phyloP scores from a whole-genome alignment of 1,140 invertebrate species.

The Saccostrea glomerata region DNA sequence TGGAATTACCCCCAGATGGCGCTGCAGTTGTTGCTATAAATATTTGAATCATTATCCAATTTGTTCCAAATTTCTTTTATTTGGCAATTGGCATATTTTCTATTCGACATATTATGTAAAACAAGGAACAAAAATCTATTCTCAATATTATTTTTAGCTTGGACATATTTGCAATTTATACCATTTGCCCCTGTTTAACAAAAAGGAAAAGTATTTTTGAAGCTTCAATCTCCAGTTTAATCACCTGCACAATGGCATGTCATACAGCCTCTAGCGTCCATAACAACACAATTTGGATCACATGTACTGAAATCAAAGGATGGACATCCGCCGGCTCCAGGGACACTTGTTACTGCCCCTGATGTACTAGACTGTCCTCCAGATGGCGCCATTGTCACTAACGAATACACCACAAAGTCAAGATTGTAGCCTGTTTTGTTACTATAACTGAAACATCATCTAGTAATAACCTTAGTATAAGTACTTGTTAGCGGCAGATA shows the following conservation, averaged over 20 bases:
- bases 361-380: background rate
- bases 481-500: no score
- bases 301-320: conserved; percentile 35
- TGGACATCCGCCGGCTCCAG: background rate
- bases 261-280: conserved; percentile 24
- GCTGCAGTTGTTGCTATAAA: conserved; percentile 20
- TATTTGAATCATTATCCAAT: no score
- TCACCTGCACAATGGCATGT: conserved; percentile 25
- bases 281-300: conserved; percentile 24
- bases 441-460: no score
- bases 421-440: background rate
- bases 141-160: no score
- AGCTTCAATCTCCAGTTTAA: background rate
- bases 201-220: no score
- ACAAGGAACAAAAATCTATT: no score
- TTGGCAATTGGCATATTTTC: no score
- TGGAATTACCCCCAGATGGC: background rate
- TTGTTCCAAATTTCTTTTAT: no score
- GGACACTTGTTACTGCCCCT: background rate
- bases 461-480: no score
- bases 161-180: no score
- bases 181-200: no score
- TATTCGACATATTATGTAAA: no score
- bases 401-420: background rate
- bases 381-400: background rate